phyloP scores from a whole-genome alignment of 1,140 invertebrate genomes.

The Acromyrmex echinatior region DNA sequence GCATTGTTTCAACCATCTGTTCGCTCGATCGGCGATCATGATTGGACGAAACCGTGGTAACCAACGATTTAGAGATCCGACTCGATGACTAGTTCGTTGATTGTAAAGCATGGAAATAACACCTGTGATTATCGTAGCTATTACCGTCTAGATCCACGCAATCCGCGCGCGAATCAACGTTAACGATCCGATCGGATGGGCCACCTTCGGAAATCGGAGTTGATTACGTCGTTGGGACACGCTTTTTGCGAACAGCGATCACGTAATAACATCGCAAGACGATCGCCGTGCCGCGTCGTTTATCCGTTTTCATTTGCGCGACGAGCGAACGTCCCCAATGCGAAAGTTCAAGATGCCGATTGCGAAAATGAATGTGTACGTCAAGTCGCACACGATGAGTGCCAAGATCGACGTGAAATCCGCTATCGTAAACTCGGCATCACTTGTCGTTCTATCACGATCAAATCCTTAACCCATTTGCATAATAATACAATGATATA shows the following conservation, averaged over 20 bases:
- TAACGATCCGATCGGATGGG: constrained; percentile 43
- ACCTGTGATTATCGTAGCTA: constrained; percentile 44
- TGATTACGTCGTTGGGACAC: constrained; percentile 7
- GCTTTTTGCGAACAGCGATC: constrained; percentile 49
- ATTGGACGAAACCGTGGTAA: constrained; percentile 11
- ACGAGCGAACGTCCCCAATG: constrained; percentile 61
- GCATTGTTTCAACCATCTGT: constrained; percentile 47
- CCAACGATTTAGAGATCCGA: constrained; percentile 25
- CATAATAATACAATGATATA: not conserved
- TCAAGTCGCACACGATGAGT: constrained; percentile 62
- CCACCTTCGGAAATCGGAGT: constrained; percentile 33
- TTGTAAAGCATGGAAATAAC: constrained; percentile 35
- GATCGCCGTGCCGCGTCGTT: constrained; percentile 24
- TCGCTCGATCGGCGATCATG: constrained; percentile 15
- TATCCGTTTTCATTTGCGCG: constrained; percentile 66
- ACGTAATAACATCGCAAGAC: constrained; percentile 40
- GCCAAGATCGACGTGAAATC: constrained; percentile 69
- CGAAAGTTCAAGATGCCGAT: constrained; percentile 77
- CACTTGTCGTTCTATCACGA: constrained; percentile 13
- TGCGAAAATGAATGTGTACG: constrained; percentile 68
- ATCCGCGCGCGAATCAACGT: constrained; percentile 24
- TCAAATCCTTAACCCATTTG: constrained; percentile 31
- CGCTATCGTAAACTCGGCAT: constrained; percentile 51
- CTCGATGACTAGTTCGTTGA: not conserved
- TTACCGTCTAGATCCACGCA: constrained; percentile 33